Evolutionary conservation across 2,888 invertebrate genomes (phyloP).

Genomic region (Rugalucina vietnamica): DNA sequence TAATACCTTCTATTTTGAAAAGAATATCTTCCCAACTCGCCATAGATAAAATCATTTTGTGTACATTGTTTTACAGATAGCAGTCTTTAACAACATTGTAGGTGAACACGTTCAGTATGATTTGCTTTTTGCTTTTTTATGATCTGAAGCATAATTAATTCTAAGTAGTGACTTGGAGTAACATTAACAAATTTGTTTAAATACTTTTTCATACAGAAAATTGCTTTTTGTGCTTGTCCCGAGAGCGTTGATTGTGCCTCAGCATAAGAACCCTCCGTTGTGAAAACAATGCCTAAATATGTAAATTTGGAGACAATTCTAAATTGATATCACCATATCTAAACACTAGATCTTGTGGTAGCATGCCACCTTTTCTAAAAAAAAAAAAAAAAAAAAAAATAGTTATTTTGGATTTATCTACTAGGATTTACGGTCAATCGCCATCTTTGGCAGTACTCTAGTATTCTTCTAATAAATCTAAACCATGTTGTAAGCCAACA

Average conservation of each 20-base stretch:
- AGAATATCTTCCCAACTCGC: background rate
- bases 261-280: background rate
- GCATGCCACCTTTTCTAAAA: background rate
- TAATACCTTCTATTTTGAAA: background rate
- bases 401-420: background rate
- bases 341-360: background rate
- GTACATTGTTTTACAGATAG: background rate
- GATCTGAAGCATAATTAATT: background rate
- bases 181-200: background rate
- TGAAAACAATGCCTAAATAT: background rate
- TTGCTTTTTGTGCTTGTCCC: background rate
- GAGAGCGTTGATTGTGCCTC: background rate
- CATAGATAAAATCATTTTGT: background rate
- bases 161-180: background rate
- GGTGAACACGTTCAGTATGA: background rate
- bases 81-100: background rate
- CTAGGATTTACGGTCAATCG: background rate
- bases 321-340: background rate
- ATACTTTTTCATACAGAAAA: background rate
- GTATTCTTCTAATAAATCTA: background rate
- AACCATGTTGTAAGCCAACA: background rate
- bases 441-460: background rate
- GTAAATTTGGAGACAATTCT: background rate
- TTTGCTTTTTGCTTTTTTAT: background rate
- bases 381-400: too few species aligned